Conservation (phyloP, 2,113 vertebrate genomes). For the Hydrolagus affinis region DNA sequence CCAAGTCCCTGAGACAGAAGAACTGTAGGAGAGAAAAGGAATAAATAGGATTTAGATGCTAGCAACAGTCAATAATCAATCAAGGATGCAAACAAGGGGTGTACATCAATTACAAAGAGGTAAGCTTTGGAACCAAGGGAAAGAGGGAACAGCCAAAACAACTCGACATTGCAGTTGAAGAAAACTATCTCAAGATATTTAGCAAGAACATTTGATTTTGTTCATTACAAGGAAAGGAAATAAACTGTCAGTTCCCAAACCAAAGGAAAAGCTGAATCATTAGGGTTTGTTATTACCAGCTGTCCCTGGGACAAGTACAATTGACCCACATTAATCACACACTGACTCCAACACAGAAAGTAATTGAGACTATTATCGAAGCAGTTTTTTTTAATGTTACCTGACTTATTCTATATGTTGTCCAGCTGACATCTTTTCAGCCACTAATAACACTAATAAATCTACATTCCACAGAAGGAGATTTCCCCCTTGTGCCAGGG, state of each 20-base stretch:
- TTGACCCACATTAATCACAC: not conserved
- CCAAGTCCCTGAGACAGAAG: constrained; percentile 88
- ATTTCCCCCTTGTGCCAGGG: not conserved
- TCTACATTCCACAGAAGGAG: not conserved
- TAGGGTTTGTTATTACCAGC: not conserved
- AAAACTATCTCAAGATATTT: not conserved
- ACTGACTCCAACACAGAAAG: not conserved
- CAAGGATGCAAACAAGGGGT: not conserved
- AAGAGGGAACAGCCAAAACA: not conserved
- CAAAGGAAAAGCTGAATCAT: not conserved
- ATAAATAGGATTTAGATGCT: constrained; percentile 15
- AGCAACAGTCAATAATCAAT: not conserved
- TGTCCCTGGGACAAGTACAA: not conserved
- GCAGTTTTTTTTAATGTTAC: not conserved
- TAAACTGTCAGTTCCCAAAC: not conserved
- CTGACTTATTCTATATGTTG: not conserved
- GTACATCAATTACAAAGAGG: not conserved
- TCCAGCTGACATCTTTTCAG: not conserved
- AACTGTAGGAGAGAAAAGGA: constrained; percentile 66
- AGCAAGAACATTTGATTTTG: not conserved
- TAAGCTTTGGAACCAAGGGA: not conserved
- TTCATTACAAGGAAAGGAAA: not conserved
- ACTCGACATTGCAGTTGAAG: not conserved
- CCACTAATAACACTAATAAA: no score
- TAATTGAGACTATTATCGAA: not conserved